A percentile compares a stretch with the other conserved stretches of the same genome.
Conservation (phyloP, 2,888 invertebrate genomes). For the Idaea biselata region DNA sequence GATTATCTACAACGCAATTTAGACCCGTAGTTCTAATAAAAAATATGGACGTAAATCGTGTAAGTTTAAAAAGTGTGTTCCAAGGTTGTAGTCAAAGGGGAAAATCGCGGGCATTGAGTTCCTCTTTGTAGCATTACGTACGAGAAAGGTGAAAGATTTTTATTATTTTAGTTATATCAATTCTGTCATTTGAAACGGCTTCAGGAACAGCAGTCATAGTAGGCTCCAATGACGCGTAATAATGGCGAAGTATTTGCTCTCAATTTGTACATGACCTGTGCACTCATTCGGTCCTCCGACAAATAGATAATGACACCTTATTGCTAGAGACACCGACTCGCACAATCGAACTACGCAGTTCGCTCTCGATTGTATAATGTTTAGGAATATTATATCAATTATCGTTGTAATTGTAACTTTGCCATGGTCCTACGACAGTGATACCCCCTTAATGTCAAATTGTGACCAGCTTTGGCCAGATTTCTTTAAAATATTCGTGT, state of each 20-base stretch:
- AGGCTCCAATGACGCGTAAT: conserved; percentile 11
- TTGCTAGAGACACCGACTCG: conserved; percentile 13
- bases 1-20: too few relatives aligned
- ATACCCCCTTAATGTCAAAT: background rate
- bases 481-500: background rate
- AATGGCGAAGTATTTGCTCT: conserved; percentile 24
- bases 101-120: too few relatives aligned
- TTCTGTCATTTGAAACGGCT: too few relatives aligned
- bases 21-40: too few relatives aligned
- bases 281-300: conserved; percentile 27
- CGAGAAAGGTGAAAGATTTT: background rate
- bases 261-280: conserved; percentile 37
- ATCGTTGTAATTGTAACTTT: conserved; percentile 1
- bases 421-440: conserved; percentile 1
- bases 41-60: too few relatives aligned
- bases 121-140: too few relatives aligned
- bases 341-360: conserved; percentile 35
- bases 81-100: too few relatives aligned
- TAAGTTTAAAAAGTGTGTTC: too few relatives aligned
- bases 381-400: conserved; percentile 4
- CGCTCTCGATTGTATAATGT: conserved; percentile 7
- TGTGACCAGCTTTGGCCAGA: background rate
- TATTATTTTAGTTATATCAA: background rate
- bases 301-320: conserved; percentile 37
- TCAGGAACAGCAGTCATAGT: background rate